Evolutionary conservation across 2,797 vertebrate genomes (phyloP).

Genomic region (Falco naumanni): DNA sequence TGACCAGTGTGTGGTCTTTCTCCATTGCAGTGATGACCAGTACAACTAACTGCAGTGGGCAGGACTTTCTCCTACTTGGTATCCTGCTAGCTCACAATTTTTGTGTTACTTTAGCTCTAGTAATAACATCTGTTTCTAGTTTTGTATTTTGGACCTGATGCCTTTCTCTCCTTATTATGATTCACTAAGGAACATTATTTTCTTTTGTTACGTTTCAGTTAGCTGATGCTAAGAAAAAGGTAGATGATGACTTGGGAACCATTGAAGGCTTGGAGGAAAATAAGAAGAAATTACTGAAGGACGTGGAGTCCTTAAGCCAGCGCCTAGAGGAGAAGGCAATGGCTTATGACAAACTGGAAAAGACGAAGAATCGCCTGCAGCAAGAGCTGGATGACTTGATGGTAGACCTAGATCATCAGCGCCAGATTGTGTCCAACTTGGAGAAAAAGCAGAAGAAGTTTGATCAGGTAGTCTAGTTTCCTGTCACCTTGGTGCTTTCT

Average conservation of each 20-base stretch:
- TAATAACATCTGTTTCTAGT: background rate
- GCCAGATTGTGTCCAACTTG: slow-evolving; percentile 92
- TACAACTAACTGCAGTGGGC: background rate
- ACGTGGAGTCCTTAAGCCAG: slow-evolving; percentile 86
- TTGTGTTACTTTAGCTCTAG: background rate
- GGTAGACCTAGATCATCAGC: slow-evolving; percentile 93
- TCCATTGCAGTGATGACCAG: background rate
- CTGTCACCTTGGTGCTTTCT: background rate
- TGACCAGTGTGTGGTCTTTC: background rate
- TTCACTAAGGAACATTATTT: background rate
- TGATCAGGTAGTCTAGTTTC: slow-evolving; percentile 84
- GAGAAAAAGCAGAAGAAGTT: slow-evolving; percentile 99
- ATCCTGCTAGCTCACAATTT: background rate
- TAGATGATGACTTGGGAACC: slow-evolving; percentile 92
- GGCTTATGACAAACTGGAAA: slow-evolving; percentile 92
- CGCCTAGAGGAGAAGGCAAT: slow-evolving; percentile 91
- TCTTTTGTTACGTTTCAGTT: slow-evolving; percentile 76
- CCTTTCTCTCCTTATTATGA: background rate
- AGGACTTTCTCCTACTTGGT: background rate
- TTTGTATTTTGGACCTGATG: background rate
- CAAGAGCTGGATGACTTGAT: slow-evolving; percentile 93
- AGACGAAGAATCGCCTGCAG: slow-evolving; percentile 93
- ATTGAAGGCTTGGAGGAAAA: slow-evolving; percentile 94
- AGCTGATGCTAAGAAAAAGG: slow-evolving; percentile 92
- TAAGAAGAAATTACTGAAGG: slow-evolving; percentile 93